A percentile compares a stretch with the other conserved stretches of the same genome.
phyloP scores from a whole-genome alignment of 2,888 invertebrate species.

The Mystacides longicornis region DNA sequence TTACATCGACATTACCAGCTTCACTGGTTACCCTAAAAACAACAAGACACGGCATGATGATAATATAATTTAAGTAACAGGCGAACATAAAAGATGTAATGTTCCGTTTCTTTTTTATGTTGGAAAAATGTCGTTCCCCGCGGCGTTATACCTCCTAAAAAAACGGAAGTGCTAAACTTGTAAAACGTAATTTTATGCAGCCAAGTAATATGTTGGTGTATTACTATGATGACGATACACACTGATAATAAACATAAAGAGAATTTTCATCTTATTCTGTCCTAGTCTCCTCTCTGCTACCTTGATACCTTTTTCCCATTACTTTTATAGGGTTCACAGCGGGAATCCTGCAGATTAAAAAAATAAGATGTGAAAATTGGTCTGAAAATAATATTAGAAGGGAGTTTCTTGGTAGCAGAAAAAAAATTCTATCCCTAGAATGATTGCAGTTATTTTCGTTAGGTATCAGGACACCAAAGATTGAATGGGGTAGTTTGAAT shows the following conservation, averaged over 20 bases:
- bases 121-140: too few relatives aligned
- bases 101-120: conserved; percentile 13
- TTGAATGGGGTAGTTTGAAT: too few relatives aligned
- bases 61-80: too few relatives aligned
- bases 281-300: conserved; percentile 11
- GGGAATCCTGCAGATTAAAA: conserved; percentile 23
- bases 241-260: too few relatives aligned
- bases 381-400: not conserved
- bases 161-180: conserved; percentile 27
- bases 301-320: conserved; percentile 11
- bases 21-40: not conserved
- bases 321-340: conserved; percentile 6
- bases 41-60: too few relatives aligned
- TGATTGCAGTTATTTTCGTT: not conserved
- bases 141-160: conserved; percentile 23
- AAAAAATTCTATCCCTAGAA: not conserved
- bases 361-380: conserved; percentile 26
- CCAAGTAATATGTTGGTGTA: too few relatives aligned
- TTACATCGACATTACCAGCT: not conserved
- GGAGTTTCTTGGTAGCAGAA: too few relatives aligned
- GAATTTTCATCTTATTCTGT: too few relatives aligned
- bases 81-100: conserved; percentile 12
- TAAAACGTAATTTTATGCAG: conserved; percentile 27
- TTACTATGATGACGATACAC: too few relatives aligned
- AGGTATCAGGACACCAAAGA: not conserved